These are phyloP conservation scores for Apotomis turbidana DNA, from an alignment of 2,888 invertebrate species.

Conservation along the genomic window DNA sequence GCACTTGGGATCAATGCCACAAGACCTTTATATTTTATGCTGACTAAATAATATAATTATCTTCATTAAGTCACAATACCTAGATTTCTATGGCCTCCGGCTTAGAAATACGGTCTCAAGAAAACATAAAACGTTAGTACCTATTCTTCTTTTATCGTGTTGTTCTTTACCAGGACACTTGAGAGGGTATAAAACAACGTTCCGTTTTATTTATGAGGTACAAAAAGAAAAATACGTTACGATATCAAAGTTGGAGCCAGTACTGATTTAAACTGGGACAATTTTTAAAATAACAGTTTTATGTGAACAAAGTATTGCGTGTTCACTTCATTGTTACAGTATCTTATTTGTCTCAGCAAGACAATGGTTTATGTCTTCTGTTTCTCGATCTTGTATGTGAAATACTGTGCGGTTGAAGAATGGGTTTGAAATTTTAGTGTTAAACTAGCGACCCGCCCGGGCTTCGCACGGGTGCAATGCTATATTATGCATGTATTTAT, in stretches of 20 bases:
- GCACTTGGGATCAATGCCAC: no score
- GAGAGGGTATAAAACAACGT: slow-evolving; percentile 25
- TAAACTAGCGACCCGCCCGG: no score
- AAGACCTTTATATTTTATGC: background rate
- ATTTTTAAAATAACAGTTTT: slow-evolving; percentile 7
- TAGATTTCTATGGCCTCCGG: slow-evolving; percentile 9
- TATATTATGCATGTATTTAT: no score
- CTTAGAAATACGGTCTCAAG: slow-evolving; percentile 5
- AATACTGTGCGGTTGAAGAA: no score
- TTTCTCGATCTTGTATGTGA: background rate
- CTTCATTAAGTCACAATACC: background rate
- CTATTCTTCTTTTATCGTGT: slow-evolving; percentile 20
- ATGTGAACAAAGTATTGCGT: background rate
- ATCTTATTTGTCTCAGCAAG: background rate
- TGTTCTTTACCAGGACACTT: slow-evolving; percentile 30
- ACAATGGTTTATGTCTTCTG: background rate
- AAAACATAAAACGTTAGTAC: slow-evolving; percentile 25
- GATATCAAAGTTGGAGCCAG: slow-evolving; percentile 3
- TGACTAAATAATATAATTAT: background rate
- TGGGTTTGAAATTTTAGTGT: no score
- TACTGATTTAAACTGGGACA: slow-evolving; percentile 7
- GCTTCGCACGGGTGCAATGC: no score
- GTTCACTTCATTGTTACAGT: background rate
- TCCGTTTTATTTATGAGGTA: slow-evolving; percentile 19
- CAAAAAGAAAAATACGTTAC: slow-evolving; percentile 8